Base-by-base conservation (phyloP, 1,140 invertebrate genomes). In the Bicyclus anynana region DNA sequence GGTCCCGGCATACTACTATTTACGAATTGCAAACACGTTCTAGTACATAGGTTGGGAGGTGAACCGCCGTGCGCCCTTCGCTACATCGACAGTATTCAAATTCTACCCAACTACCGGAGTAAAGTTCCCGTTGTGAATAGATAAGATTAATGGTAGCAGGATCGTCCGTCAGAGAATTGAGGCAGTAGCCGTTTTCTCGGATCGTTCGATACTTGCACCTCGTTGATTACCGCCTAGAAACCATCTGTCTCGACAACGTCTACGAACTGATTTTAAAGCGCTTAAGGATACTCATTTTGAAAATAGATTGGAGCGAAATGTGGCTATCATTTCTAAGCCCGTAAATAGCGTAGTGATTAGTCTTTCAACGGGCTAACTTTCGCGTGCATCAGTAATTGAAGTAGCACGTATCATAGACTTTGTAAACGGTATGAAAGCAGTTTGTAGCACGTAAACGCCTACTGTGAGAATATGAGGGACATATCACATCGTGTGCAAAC, bases 21-120 rank as follows among this genome's bases (percentile, higher is more conserved):
- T 74, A 80, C 70, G 74, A 69, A 84, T 82, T 74, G 60, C 64
- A 72, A 80, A 72, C 77, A 79, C 72, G 70, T 80, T 60, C 65
- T 54, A 59, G 50, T 64, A 62, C 61, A 69, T 69, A 72, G 65
- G 59, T 67, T 59, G 59, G 56, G 48, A 63, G 40, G 62, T 49
- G 51, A 65, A 57, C 48, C 55, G 47, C 59, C 60, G 49, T 54
- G 59, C 67, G 52, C 67, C 68, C 65, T 74, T 72, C 64, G 58
- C 57, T 62, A 65, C 58, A 66, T 65, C 68, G 71, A 69, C 72
- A 72, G 62, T 77, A 78, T 81, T 81, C 78, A 80, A 78, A 83
- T 83, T 79, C 66, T 73, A 77, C 69, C 65, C 68, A 72, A 67
- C 71, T 67, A 63, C 50, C 46, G 58, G 59, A 48, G 72, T 58